phyloP scores from a whole-genome alignment of 2,797 vertebrate species.

The Kryptolebias ocellatus region DNA sequence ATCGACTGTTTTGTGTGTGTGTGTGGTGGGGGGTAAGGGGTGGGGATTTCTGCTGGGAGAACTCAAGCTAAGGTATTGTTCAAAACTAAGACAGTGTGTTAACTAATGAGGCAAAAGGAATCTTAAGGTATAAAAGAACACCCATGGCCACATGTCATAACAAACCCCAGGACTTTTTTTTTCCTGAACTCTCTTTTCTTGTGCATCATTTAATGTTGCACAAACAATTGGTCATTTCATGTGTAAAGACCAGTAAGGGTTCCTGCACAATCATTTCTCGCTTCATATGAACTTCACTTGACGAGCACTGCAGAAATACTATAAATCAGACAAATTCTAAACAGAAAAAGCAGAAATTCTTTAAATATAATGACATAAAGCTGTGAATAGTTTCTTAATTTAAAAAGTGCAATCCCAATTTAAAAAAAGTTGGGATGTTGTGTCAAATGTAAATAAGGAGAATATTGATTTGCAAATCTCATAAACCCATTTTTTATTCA shows the following conservation, averaged over 20 bases:
- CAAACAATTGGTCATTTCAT: constrained; percentile 76
- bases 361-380: no score
- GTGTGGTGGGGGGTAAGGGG: constrained; percentile 56
- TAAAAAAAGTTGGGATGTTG: no score
- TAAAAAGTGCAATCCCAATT: no score
- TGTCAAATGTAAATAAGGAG: no score
- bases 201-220: constrained; percentile 69
- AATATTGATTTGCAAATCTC: no score
- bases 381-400: no score
- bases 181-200: constrained; percentile 38
- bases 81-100: constrained; percentile 88
- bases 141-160: constrained; percentile 81
- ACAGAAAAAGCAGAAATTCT: no score
- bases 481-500: no score
- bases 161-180: constrained; percentile 83
- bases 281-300: neutral
- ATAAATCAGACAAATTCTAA: no score
- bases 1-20: constrained; percentile 65
- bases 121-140: constrained; percentile 83
- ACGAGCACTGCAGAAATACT: no score
- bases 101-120: constrained; percentile 86
- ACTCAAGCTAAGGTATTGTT: constrained; percentile 86
- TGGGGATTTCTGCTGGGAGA: constrained; percentile 81
- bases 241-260: constrained; percentile 69
- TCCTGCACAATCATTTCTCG: constrained; percentile 59